Percentiles rank a stretch among this genome's conserved stretches.
These are phyloP conservation scores for Lichenostomus cassidix DNA, from an alignment of 2,113 vertebrate genomes.

Conservation along the genomic window DNA sequence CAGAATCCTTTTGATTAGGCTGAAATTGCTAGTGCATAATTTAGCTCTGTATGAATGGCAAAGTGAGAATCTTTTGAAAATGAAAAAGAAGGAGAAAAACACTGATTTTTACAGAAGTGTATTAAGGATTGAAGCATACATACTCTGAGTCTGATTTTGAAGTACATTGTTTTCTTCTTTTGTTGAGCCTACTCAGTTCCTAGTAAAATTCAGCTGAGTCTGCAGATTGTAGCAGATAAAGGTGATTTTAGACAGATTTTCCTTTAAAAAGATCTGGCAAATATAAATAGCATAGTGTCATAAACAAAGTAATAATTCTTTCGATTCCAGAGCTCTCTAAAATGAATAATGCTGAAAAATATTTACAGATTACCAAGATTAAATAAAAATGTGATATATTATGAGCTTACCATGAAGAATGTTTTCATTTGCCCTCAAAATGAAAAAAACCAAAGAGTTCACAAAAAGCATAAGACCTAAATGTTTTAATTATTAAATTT, in stretches of 20 bases:
- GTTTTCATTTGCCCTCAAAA: background rate
- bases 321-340: background rate
- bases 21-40: slow-evolving; percentile 24
- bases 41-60: background rate
- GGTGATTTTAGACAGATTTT: background rate
- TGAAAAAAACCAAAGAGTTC: background rate
- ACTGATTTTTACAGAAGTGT: slow-evolving; percentile 35
- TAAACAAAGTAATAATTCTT: background rate
- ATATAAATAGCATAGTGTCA: background rate
- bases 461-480: background rate
- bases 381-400: background rate
- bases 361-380: background rate
- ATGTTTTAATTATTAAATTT: background rate
- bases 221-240: background rate
- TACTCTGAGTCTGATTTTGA: background rate
- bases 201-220: background rate
- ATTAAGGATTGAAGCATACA: background rate
- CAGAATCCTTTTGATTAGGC: slow-evolving; percentile 32
- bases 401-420: accelerated
- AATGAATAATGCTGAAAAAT: background rate
- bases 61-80: background rate
- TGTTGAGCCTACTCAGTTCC: background rate
- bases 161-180: background rate
- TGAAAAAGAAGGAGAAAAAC: background rate
- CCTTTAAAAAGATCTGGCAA: background rate